Percentiles rank a stretch among this genome's conserved stretches.
Conservation (phyloP, 2,113 vertebrate species). For the Tretioscincus oriximinensis region DNA sequence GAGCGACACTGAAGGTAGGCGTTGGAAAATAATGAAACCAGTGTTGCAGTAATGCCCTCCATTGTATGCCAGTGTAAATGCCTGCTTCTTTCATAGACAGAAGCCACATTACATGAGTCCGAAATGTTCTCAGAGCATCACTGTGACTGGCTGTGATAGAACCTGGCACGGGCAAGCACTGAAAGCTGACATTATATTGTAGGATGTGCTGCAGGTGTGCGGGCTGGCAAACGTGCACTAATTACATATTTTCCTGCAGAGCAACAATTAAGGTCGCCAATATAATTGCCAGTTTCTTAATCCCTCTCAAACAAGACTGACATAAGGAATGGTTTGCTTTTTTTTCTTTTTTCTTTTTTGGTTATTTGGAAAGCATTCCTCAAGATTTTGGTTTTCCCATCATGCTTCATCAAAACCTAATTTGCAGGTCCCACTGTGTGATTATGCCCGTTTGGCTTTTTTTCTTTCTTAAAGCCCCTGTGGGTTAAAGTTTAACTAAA, state of each 20-base stretch:
- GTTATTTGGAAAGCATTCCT: slow-evolving; percentile 78
- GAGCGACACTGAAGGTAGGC: slow-evolving; percentile 93
- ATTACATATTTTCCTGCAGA: slow-evolving; percentile 95
- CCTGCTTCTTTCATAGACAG: slow-evolving; percentile 94
- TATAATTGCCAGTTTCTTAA: slow-evolving; percentile 96
- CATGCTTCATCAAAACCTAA: slow-evolving; percentile 69
- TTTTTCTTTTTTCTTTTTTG: too few relatives aligned
- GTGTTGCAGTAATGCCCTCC: slow-evolving; percentile 95
- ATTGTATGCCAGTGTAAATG: slow-evolving; percentile 97
- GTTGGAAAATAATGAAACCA: slow-evolving; percentile 93
- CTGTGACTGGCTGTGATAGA: slow-evolving; percentile 92
- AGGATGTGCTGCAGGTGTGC: slow-evolving; percentile 98
- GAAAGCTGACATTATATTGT: slow-evolving; percentile 94
- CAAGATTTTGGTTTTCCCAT: slow-evolving; percentile 75
- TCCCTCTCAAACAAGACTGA: slow-evolving; percentile 87
- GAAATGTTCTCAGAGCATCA: slow-evolving; percentile 95
- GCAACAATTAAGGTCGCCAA: slow-evolving; percentile 98
- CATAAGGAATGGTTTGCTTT: slow-evolving; percentile 78
- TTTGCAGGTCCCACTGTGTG: slow-evolving; percentile 72
- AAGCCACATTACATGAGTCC: slow-evolving; percentile 92
- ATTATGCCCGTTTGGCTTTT: slow-evolving; percentile 69
- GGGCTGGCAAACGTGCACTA: slow-evolving; percentile 89
- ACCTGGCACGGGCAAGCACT: slow-evolving; percentile 89
- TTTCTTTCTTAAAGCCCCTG: slow-evolving; percentile 51
- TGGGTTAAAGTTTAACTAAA: slow-evolving; percentile 67